Evolutionary conservation across 2,113 vertebrate genomes (phyloP).

Genomic region (Tringa solitaria): DNA sequence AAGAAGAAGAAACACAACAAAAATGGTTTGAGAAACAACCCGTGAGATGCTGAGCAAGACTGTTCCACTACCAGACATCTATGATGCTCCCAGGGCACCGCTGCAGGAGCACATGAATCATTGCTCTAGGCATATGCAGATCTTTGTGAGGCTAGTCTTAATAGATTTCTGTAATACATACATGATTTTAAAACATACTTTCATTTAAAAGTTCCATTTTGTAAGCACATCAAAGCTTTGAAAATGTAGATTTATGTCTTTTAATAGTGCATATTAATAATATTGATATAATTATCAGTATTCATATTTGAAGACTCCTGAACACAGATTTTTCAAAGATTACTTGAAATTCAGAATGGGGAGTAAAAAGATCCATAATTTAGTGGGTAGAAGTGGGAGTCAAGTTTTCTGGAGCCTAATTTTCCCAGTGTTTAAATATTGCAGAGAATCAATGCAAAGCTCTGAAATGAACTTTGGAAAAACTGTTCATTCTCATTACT

Average conservation of each 20-base stretch:
- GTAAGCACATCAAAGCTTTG: slow-evolving; percentile 51
- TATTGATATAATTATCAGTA: slow-evolving; percentile 57
- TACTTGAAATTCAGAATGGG: slow-evolving; percentile 27
- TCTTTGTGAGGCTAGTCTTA: slow-evolving; percentile 7
- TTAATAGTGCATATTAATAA: slow-evolving; percentile 44
- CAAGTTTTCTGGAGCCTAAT: slow-evolving; percentile 20
- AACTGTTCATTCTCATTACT: neutral
- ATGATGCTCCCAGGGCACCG: neutral
- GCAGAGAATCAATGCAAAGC: neutral
- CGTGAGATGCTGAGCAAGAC: neutral
- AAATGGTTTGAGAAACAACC: neutral
- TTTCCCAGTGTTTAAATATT: slow-evolving; percentile 19
- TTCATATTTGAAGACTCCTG: slow-evolving; percentile 5
- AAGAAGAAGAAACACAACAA: neutral
- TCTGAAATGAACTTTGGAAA: slow-evolving; percentile 23
- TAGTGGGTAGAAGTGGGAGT: slow-evolving; percentile 1
- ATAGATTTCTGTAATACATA: slow-evolving; percentile 25
- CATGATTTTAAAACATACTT: slow-evolving; percentile 35
- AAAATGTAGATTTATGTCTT: slow-evolving; percentile 50
- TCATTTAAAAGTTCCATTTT: slow-evolving; percentile 11
- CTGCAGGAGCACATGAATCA: neutral
- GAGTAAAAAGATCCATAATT: slow-evolving; percentile 37
- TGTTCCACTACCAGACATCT: neutral
- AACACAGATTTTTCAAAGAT: slow-evolving; percentile 46
- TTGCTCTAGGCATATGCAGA: neutral